phyloP scores from a whole-genome alignment of 1,140 invertebrate genomes.

The Drosophila watanabei region DNA sequence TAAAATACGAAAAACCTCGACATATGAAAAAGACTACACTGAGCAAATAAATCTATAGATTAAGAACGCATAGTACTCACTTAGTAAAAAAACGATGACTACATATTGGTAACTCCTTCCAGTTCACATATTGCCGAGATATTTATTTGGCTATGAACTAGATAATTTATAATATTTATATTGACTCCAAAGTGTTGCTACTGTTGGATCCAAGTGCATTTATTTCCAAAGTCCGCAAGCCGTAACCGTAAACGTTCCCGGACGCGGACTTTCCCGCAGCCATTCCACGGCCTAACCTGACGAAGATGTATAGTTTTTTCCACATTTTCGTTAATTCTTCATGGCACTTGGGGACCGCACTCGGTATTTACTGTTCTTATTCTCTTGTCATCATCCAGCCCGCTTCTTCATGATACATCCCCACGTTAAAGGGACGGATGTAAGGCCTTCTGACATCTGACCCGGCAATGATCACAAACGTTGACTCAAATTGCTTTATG shows the following conservation, averaged over 20 bases:
- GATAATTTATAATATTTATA: neutral
- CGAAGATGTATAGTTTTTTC: conserved; percentile 75
- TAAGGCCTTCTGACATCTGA: conserved; percentile 70
- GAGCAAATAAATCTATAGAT: neutral
- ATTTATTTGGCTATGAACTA: neutral
- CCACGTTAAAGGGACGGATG: conserved; percentile 46
- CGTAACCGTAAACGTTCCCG: conserved; percentile 20
- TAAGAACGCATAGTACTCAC: neutral
- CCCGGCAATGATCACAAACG: conserved; percentile 44
- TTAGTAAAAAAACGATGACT: neutral
- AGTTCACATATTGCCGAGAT: neutral
- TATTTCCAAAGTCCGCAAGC: conserved; percentile 54
- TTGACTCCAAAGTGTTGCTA: neutral
- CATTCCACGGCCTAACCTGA: conserved; percentile 38
- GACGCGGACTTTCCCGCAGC: neutral
- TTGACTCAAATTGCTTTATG: conserved; percentile 41
- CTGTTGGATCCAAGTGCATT: neutral
- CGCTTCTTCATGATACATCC: conserved; percentile 44
- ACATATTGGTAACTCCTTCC: neutral
- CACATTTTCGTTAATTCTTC: conserved; percentile 68
- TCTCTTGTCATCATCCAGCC: conserved; percentile 30
- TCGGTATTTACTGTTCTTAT: conserved; percentile 43
- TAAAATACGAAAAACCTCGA: conserved; percentile 19
- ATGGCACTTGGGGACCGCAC: conserved; percentile 65
- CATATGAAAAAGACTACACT: conserved; percentile 27